Conservation (phyloP, 1,140 invertebrate genomes). For the Drosophila serrata region DNA sequence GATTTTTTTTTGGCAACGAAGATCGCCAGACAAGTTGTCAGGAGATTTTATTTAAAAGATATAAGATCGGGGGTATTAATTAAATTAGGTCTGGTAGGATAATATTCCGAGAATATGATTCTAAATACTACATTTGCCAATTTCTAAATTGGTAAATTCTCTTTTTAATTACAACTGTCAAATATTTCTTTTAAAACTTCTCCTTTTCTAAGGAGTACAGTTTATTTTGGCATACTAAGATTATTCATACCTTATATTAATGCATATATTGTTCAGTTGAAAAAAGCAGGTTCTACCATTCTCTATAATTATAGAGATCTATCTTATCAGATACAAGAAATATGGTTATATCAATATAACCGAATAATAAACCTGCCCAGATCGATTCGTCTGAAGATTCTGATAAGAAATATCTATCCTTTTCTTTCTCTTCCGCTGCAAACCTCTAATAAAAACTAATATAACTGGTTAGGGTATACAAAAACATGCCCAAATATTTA, state of each 20-base stretch:
- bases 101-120: conserved; percentile 2
- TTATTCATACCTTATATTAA: too few relatives aligned
- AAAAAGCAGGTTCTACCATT: too few relatives aligned
- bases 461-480: neutral
- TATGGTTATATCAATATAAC: too few relatives aligned
- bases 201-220: too few relatives aligned
- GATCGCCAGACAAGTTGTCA: conserved; percentile 22
- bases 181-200: neutral
- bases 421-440: neutral
- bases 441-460: neutral
- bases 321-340: too few relatives aligned
- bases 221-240: too few relatives aligned
- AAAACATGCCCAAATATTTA: conserved; percentile 25
- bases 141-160: neutral
- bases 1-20: neutral
- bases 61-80: neutral
- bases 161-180: neutral
- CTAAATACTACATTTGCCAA: neutral
- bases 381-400: neutral
- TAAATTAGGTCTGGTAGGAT: neutral
- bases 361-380: too few relatives aligned
- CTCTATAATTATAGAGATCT: too few relatives aligned
- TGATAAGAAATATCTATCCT: neutral
- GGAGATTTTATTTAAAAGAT: neutral
- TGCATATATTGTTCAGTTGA: too few relatives aligned